These are phyloP conservation scores for Penaeus vannamei DNA, from an alignment of 1,140 invertebrate genomes.

Conservation along the genomic window DNA sequence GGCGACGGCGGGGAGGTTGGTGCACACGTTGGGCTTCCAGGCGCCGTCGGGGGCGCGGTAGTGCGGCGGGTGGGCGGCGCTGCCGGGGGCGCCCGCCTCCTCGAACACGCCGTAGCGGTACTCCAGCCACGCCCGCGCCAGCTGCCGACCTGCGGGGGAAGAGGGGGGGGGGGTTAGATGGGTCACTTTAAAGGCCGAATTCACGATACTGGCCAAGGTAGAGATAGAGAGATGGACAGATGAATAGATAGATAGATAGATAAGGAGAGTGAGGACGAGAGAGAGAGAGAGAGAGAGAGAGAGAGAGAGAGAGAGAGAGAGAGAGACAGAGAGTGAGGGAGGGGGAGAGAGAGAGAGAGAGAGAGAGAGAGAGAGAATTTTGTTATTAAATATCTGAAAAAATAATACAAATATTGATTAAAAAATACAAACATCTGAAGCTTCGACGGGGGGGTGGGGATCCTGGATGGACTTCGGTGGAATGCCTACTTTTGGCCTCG, in stretches of 20 bases:
- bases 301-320: conserved; percentile 4
- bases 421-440: too few species aligned
- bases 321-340: not conserved
- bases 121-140: conserved; percentile 69
- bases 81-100: conserved; percentile 69
- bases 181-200: not conserved
- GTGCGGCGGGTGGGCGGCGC: conserved; percentile 68
- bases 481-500: too few species aligned
- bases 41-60: conserved; percentile 59
- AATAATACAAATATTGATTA: too few species aligned
- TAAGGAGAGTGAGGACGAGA: too few species aligned
- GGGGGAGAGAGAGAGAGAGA: not conserved
- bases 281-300: too few species aligned
- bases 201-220: too few species aligned
- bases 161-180: not conserved
- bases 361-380: not conserved
- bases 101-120: conserved; percentile 71
- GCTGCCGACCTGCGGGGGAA: conserved; percentile 72
- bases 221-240: too few species aligned
- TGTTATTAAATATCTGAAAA: too few species aligned
- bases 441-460: too few species aligned
- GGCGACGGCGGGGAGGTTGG: conserved; percentile 42
- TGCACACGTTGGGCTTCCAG: conserved; percentile 65
- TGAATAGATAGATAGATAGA: not conserved
- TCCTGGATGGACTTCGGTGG: too few species aligned